These are phyloP conservation scores for Epinephelus fuscoguttatus DNA, from an alignment of 2,113 vertebrate species.

Conservation along the genomic window DNA sequence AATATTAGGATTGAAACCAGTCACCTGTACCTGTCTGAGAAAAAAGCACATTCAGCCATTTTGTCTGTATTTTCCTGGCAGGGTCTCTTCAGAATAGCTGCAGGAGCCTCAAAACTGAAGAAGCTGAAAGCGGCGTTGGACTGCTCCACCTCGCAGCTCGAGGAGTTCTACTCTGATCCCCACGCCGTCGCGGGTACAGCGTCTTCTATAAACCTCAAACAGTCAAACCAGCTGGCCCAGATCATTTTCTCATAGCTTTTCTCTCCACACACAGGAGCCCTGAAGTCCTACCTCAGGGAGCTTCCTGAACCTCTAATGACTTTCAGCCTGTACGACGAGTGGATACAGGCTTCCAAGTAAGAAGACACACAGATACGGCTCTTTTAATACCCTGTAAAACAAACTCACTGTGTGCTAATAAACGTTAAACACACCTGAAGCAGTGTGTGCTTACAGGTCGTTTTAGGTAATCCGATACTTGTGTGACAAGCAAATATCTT, in stretches of 20 bases:
- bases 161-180: slow-evolving; percentile 97
- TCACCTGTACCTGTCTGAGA: slow-evolving; percentile 7
- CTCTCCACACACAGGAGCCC: slow-evolving; percentile 87
- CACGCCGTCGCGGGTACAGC: slow-evolving; percentile 95
- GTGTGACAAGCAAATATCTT: slow-evolving; percentile 9
- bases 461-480: background rate
- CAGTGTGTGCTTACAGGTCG: slow-evolving; percentile 1
- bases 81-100: slow-evolving; percentile 98
- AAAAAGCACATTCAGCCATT: background rate
- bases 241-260: slow-evolving; percentile 35
- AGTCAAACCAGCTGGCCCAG: slow-evolving; percentile 21
- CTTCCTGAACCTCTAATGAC: slow-evolving; percentile 97
- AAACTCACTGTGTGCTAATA: background rate
- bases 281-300: slow-evolving; percentile 98
- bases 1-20: slow-evolving; percentile 55
- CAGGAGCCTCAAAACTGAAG: slow-evolving; percentile 97
- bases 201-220: slow-evolving; percentile 18
- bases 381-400: slow-evolving; percentile 37
- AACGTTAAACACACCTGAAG: slow-evolving; percentile 21
- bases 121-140: slow-evolving; percentile 98
- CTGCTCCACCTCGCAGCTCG: slow-evolving; percentile 97
- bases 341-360: slow-evolving; percentile 95
- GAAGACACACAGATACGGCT: slow-evolving; percentile 23
- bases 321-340: slow-evolving; percentile 94
- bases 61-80: slow-evolving; percentile 57